A percentile compares a stretch with the other conserved stretches of the same genome.
Evolutionary conservation across 1,140 invertebrate species (phyloP).

Genomic region (Nixonia krombeini): DNA sequence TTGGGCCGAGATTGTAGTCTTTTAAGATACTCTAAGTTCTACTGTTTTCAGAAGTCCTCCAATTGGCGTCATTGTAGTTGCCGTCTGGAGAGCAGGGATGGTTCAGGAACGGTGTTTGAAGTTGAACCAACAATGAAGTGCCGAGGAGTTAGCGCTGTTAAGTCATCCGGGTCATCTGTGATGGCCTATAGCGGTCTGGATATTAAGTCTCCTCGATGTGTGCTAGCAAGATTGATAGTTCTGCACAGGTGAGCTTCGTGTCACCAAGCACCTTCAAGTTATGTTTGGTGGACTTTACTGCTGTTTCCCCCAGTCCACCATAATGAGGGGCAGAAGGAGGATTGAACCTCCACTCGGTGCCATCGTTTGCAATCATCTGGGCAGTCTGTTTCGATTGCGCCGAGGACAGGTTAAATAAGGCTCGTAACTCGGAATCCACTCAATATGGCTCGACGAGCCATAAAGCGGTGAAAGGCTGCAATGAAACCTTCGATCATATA

Average conservation of each 20-base stretch:
- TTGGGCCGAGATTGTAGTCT: background rate
- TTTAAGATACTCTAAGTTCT: constrained; percentile 9
- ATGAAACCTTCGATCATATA: constrained; percentile 51
- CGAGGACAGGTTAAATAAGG: background rate
- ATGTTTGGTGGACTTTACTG: constrained; percentile 46
- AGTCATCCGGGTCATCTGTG: constrained; percentile 14
- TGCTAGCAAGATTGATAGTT: constrained; percentile 24
- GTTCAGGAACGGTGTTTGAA: constrained; percentile 11
- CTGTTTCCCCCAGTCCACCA: constrained; percentile 54
- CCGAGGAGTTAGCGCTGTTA: constrained; percentile 8
- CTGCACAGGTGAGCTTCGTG: constrained; percentile 31
- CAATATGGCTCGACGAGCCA: constrained; percentile 32
- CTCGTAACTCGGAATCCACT: background rate
- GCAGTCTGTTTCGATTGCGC: background rate
- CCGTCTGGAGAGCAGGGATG: constrained; percentile 13
- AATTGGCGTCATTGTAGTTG: background rate
- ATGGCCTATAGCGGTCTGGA: constrained; percentile 26
- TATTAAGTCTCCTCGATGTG: constrained; percentile 47
- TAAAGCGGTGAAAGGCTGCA: constrained; percentile 45
- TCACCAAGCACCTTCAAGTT: constrained; percentile 31
- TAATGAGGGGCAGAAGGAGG: constrained; percentile 55
- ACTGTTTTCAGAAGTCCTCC: constrained; percentile 16
- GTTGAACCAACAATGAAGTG: constrained; percentile 22
- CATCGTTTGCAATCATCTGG: no score
- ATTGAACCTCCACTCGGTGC: constrained; percentile 55